Percentiles rank a stretch among this genome's conserved stretches.
phyloP scores from a whole-genome alignment of 2,888 invertebrate species.

The Yponomeuta cagnagella region DNA sequence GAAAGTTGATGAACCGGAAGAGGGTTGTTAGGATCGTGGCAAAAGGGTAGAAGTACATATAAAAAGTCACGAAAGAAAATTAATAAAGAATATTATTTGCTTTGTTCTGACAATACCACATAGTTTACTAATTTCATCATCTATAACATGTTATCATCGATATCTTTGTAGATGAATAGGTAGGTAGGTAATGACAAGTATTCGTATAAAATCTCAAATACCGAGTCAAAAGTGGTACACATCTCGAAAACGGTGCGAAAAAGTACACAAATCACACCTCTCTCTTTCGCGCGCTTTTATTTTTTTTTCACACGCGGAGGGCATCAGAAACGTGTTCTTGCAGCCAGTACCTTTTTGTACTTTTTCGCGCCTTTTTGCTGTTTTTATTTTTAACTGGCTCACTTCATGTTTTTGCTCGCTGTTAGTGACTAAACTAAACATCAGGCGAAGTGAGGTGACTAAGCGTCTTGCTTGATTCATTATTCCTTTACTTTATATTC shows the following conservation, averaged over 20 bases:
- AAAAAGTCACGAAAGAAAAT: no score
- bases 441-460: not conserved
- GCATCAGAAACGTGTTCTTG: conserved; percentile 52
- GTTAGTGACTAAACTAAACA: not conserved
- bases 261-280: conserved; percentile 70
- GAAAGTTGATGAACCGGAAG: no score
- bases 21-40: no score
- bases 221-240: not conserved
- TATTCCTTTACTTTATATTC: no score
- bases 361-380: not conserved
- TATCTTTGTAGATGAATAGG: no score
- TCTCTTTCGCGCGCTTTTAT: conserved; percentile 40
- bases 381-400: conserved; percentile 1
- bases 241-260: conserved; percentile 42
- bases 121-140: no score
- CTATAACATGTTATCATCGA: no score
- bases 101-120: no score
- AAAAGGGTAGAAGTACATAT: no score
- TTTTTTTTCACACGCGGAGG: conserved; percentile 35
- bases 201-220: not conserved
- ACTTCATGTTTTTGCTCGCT: not conserved
- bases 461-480: not conserved
- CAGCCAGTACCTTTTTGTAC: conserved; percentile 29
- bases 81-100: no score
- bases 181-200: no score